Evolutionary conservation across 2,797 vertebrate genomes (phyloP).

Genomic region (Tauraco hartlaubi): DNA sequence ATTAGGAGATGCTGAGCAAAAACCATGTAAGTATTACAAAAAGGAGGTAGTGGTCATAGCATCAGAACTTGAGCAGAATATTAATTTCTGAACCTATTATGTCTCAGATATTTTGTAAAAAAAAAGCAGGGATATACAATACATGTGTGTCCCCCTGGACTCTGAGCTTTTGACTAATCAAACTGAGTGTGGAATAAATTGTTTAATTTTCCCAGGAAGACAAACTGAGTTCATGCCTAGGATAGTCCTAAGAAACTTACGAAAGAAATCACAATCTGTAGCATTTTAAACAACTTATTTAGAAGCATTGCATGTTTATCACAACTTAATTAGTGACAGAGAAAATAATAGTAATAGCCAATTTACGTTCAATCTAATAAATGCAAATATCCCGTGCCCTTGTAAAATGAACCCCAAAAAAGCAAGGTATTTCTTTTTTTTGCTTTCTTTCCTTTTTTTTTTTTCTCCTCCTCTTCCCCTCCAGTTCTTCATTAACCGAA

Average conservation of each 20-base stretch:
- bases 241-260: not conserved
- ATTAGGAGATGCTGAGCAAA: not conserved
- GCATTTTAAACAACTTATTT: not conserved
- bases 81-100: not conserved
- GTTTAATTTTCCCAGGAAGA: not conserved
- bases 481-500: not conserved
- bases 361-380: not conserved
- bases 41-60: not conserved
- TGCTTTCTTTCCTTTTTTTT: rapidly evolving
- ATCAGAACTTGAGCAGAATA: not conserved
- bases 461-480: rapidly evolving
- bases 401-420: not conserved
- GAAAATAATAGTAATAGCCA: not conserved
- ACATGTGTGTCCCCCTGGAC: rapidly evolving
- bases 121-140: not conserved
- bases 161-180: not conserved
- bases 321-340: not conserved
- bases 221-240: not conserved
- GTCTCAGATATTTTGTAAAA: not conserved
- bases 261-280: not conserved
- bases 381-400: not conserved
- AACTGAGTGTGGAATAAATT: not conserved
- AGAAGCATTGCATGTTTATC: not conserved
- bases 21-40: not conserved
- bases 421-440: rapidly evolving